A percentile compares a stretch with the other conserved stretches of the same genome.
Evolutionary conservation across 1,140 invertebrate genomes (phyloP).

Genomic region (Sarcophaga peregrina): DNA sequence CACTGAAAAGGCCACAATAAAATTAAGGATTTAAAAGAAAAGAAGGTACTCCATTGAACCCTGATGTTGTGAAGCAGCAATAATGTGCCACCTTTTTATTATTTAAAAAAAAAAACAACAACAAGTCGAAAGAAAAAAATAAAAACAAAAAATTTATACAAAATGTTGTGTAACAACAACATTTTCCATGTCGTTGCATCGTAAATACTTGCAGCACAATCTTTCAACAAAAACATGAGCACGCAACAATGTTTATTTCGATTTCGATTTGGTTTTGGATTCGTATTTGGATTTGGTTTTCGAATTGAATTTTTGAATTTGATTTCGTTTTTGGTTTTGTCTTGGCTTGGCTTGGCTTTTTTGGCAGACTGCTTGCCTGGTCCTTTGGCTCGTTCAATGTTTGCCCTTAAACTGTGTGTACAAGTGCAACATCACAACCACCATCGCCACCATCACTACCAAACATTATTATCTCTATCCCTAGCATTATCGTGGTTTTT

Average conservation of each 20-base stretch:
- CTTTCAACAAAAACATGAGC: conserved; percentile 36
- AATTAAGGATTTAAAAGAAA: too few relatives aligned
- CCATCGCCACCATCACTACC: background rate
- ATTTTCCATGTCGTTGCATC: conserved; percentile 41
- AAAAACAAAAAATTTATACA: background rate
- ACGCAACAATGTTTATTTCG: conserved; percentile 38
- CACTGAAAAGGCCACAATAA: too few relatives aligned
- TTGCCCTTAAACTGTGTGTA: background rate
- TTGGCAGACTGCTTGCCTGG: background rate
- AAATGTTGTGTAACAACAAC: conserved; percentile 41
- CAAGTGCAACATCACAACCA: background rate
- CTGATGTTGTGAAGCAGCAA: too few relatives aligned
- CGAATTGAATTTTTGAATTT: background rate
- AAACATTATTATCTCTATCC: too few relatives aligned
- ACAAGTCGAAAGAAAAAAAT: too few relatives aligned
- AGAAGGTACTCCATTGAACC: too few relatives aligned
- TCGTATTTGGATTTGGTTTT: background rate
- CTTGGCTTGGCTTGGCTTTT: background rate
- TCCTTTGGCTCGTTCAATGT: background rate
- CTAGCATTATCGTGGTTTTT: conserved; percentile 31
- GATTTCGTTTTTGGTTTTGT: conserved; percentile 2
- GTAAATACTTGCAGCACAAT: conserved; percentile 36
- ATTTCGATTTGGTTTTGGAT: conserved; percentile 6
- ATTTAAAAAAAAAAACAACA: background rate
- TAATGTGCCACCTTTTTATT: background rate